These are phyloP conservation scores for Catagonus wagneri DNA, from an alignment of 2,113 vertebrate genomes.

Conservation along the genomic window DNA sequence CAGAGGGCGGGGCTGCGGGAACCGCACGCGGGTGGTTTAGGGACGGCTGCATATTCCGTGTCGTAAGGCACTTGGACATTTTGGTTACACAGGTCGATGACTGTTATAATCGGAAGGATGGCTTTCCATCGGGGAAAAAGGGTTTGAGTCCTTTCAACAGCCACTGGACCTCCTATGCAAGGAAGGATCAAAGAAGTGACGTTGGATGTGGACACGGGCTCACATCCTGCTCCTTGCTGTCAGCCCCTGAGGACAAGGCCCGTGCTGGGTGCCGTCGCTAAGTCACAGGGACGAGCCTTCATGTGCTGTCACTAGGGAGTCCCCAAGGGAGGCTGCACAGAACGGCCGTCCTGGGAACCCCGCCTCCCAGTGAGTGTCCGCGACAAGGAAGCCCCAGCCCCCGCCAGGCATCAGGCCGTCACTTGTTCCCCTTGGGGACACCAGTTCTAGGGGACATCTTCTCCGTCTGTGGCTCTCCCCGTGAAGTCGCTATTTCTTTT, in stretches of 20 bases:
- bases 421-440: background rate
- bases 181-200: too few species aligned
- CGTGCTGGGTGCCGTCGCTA: fast-evolving
- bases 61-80: background rate
- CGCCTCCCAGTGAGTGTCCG: background rate
- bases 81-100: background rate
- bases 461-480: background rate
- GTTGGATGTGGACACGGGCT: background rate
- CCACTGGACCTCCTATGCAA: fast-evolving
- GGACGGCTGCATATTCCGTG: fast-evolving
- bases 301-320: too few species aligned
- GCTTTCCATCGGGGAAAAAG: background rate
- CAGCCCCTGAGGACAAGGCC: background rate
- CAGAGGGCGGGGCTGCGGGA: fast-evolving
- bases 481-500: too few species aligned
- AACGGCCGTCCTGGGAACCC: too few species aligned
- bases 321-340: too few species aligned
- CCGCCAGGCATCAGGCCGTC: background rate
- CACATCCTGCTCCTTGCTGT: fast-evolving
- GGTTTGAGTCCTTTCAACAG: background rate
- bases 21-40: fast-evolving
- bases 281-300: too few species aligned
- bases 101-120: background rate
- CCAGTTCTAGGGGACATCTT: background rate
- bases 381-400: background rate